Evolutionary conservation across 2,797 vertebrate genomes (phyloP), one percentile per base, ranked within the genome.

Genomic region (Rhodeus uyekii): DNA sequence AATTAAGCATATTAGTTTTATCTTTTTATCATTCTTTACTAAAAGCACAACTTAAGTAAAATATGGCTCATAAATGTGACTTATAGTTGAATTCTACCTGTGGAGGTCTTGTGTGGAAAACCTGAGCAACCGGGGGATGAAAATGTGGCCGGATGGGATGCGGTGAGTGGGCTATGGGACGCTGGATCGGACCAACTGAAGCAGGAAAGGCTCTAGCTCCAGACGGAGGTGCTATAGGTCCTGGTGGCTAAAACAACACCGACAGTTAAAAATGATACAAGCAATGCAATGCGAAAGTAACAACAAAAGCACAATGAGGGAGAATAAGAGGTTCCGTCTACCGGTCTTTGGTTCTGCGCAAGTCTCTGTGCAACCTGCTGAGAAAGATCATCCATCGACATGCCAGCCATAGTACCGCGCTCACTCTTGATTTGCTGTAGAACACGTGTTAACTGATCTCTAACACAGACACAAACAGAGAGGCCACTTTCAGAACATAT

Each of bases 371-470:
- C 95, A 22, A 98, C 95, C 88, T 96, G 92, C 86, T 97, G 96
- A 5, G 87, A 93, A 75, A 98, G 87, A 61, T 97, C 95, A 32
- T 99, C 96, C 89, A 97, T 94, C 34, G 96, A 96, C 89, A 98
- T 93, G 1, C 97, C 97, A 0, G 96, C 94, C 92, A 98, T 90
- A n/a, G 96, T 98, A 50, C 96, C 96, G 0, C 97, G 95, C 0
- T 94, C 94, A 0, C 90, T 94, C 92, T 99, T 99, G 86, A 99
- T 97, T 91, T 98, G 96, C 94, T 98, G 96, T 84, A 99, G 94
- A 82, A 96, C 94, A 19, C 90, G 90, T 81, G 91, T 97, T 89
- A 99, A 94, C 89, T 97, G 96, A 12, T 89, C 86, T 90, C 94
- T 96, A 88, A 8, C 0, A 8, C 81, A 75, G 9, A 83, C 38